These are phyloP conservation scores for Eledone cirrhosa DNA, from an alignment of 2,888 invertebrate species.

Conservation along the genomic window DNA sequence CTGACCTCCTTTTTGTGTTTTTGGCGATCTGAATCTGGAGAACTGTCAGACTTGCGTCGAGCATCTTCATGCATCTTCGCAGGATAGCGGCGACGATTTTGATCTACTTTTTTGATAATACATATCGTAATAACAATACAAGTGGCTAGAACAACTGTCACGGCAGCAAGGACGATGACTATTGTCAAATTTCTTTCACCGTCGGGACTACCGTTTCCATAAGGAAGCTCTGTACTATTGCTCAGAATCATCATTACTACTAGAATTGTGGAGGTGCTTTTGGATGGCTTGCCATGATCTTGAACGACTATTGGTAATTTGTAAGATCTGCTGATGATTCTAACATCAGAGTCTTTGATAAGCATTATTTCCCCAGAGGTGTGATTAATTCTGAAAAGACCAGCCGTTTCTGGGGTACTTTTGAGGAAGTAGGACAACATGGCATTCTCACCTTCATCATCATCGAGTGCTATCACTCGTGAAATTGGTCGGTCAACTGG, in stretches of 20 bases:
- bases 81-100: slow-evolving; percentile 20
- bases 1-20: slow-evolving; percentile 26
- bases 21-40: slow-evolving; percentile 13
- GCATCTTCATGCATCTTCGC: slow-evolving; percentile 24
- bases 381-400: slow-evolving; percentile 66
- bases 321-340: slow-evolving; percentile 42
- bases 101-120: slow-evolving; percentile 20
- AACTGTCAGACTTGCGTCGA: neutral
- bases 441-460: slow-evolving; percentile 51
- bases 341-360: slow-evolving; percentile 44
- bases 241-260: neutral
- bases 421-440: slow-evolving; percentile 44
- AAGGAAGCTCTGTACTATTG: slow-evolving; percentile 18
- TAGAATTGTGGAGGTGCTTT: neutral
- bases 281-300: slow-evolving; percentile 36
- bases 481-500: slow-evolving; percentile 39
- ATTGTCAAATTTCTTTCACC: slow-evolving; percentile 22
- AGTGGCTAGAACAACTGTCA: slow-evolving; percentile 26
- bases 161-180: slow-evolving; percentile 22
- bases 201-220: neutral
- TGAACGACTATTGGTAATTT: slow-evolving; percentile 51
- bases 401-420: slow-evolving; percentile 64
- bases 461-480: slow-evolving; percentile 43
- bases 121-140: slow-evolving; percentile 23
- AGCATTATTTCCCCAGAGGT: slow-evolving; percentile 65